Evolutionary conservation across 2,113 vertebrate genomes (phyloP), one percentile per base, ranked within the genome.

Genomic region (Rhinoderma darwinii): DNA sequence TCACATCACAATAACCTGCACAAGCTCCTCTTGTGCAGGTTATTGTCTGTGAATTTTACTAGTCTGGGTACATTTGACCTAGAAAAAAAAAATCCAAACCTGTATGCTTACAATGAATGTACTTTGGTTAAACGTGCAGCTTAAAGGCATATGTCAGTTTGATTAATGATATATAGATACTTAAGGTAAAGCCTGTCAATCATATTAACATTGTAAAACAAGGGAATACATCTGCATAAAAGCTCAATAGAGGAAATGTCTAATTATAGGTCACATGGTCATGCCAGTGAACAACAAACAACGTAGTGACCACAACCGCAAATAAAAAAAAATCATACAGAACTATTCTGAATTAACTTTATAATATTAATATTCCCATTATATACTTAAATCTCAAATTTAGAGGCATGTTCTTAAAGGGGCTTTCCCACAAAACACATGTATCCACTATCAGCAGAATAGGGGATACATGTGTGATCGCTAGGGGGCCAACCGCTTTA

Each of bases 91-190:
- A 72, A 37, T 37, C 2, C 30, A 37, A 14, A 83, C 22, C 5
- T 37, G 8, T 81, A 11, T 61, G 7, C 35, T 59, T 78, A 32
- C 22, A 72, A 10, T 50, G 18, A 17, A 78, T 51, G 44, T n/a
- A 35, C 18, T 44, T 56, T 76, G 10, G 10, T 22, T 61, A 76
- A 61, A 44, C 17, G 27, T 50, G 30, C 32, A 70, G 75, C 84
- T 86, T 51, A 5, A 54, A 70, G 84, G 59, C 30, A 63, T 50
- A 18, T 86, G 84, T 86, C 84, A 68, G 47, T 41, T 27, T 86
- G 84, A 86, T 86, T 79, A 61, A 79, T 79, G 75, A 70, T 70
- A 37, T 86, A 32, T 56, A 59, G 30, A 80, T 5, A 79, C 59
- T 80, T 41, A 59, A 32, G 27, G 75, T 11, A 51, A 20, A 86